Conservation (phyloP, 2,888 invertebrate species). For the Torymus texanus region DNA sequence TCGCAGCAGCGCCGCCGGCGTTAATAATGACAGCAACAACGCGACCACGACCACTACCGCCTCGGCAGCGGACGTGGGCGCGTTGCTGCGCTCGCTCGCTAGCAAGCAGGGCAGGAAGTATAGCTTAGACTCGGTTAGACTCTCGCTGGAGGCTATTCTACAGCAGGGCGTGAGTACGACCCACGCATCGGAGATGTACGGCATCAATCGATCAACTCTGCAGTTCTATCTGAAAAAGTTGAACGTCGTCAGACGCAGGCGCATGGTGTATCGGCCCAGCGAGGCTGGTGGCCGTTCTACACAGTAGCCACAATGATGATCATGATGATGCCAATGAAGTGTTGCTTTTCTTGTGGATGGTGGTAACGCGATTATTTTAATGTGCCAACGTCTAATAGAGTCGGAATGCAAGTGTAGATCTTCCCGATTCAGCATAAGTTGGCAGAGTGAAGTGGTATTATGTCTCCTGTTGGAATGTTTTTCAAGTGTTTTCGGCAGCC, state of each 20-base stretch:
- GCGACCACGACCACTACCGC: constrained; percentile 58
- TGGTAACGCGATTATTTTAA: too few relatives aligned
- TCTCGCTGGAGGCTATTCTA: constrained; percentile 76
- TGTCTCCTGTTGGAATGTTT: too few relatives aligned
- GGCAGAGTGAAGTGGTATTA: constrained; percentile 68
- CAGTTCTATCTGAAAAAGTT: constrained; percentile 78
- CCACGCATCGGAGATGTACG: constrained; percentile 76
- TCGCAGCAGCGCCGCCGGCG: not conserved
- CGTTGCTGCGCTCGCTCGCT: constrained; percentile 72
- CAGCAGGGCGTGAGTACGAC: constrained; percentile 77
- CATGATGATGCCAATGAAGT: too few relatives aligned
- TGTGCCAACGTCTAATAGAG: constrained; percentile 70
- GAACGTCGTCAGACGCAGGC: constrained; percentile 75
- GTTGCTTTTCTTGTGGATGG: too few relatives aligned
- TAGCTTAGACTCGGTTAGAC: constrained; percentile 75
- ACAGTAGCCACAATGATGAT: constrained; percentile 15
- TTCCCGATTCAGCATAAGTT: constrained; percentile 70
- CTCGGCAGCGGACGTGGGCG: constrained; percentile 57
- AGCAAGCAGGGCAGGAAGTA: constrained; percentile 75
- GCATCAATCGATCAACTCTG: constrained; percentile 77
- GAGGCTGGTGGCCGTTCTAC: constrained; percentile 66
- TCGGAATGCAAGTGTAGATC: constrained; percentile 53
- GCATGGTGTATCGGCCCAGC: constrained; percentile 38
- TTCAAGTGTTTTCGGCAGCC: too few relatives aligned
- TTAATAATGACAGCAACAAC: not conserved